Conservation (phyloP, 2,888 invertebrate genomes). For the Steromphala cineraria region DNA sequence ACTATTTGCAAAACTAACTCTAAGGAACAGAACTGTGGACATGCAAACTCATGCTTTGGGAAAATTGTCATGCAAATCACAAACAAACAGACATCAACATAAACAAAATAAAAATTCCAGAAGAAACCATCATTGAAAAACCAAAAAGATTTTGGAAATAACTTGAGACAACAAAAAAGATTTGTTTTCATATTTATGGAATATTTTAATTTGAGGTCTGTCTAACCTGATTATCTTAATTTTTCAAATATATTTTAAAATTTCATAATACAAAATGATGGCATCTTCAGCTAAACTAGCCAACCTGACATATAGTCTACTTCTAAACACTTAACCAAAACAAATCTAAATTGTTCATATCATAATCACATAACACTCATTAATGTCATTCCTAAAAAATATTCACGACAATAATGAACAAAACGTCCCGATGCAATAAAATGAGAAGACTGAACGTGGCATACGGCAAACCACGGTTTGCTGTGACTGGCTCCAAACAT, state of each 20-base stretch:
- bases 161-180: too few relatives aligned
- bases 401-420: neutral
- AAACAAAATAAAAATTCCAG: neutral
- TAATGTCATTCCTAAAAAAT: neutral
- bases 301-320: too few relatives aligned
- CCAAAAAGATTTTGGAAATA: too few relatives aligned
- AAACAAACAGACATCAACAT: neutral
- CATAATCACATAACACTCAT: neutral
- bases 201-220: too few relatives aligned
- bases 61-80: neutral
- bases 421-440: neutral
- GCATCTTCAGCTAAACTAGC: too few relatives aligned
- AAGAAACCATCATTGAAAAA: neutral
- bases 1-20: neutral
- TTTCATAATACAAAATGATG: too few relatives aligned
- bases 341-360: neutral
- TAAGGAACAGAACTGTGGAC: neutral
- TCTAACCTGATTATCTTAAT: too few relatives aligned
- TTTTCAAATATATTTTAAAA: neutral
- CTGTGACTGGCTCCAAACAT: neutral
- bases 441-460: neutral
- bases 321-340: neutral
- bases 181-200: too few relatives aligned
- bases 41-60: too few relatives aligned
- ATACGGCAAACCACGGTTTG: slow-evolving; percentile 1